Conservation (phyloP, 2,888 invertebrate genomes). For the Micoletzkya japonica region DNA sequence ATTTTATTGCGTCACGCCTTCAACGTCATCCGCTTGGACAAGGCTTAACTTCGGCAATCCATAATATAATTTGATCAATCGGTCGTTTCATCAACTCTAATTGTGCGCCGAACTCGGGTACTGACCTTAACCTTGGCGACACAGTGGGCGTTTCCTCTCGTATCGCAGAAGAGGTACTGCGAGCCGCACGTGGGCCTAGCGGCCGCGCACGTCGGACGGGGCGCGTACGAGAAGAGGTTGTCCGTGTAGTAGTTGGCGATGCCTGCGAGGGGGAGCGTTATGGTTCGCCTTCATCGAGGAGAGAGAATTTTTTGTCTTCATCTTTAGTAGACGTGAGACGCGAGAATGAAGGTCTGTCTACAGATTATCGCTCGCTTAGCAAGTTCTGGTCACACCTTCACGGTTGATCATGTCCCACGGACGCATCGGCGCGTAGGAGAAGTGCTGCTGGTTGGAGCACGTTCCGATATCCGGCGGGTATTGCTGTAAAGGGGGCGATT, state of each 20-base stretch:
- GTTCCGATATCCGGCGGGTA: slow-evolving; percentile 58
- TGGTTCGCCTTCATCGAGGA: too few relatives aligned
- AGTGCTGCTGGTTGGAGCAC: slow-evolving; percentile 61
- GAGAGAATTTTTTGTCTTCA: too few relatives aligned
- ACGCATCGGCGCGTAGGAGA: slow-evolving; percentile 59
- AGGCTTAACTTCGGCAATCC: too few relatives aligned
- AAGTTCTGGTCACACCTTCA: slow-evolving; percentile 49
- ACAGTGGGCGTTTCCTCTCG: slow-evolving; percentile 46
- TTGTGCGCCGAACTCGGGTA: background rate
- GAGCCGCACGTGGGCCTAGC: slow-evolving; percentile 52
- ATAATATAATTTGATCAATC: background rate
- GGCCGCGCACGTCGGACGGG: slow-evolving; percentile 54
- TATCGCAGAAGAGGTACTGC: slow-evolving; percentile 45
- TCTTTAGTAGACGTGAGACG: too few relatives aligned
- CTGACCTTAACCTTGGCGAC: slow-evolving; percentile 50
- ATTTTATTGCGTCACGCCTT: too few relatives aligned
- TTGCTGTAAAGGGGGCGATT: slow-evolving; percentile 44
- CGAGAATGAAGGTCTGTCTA: too few relatives aligned
- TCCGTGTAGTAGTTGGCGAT: slow-evolving; percentile 63
- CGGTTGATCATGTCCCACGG: slow-evolving; percentile 60
- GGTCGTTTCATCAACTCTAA: background rate
- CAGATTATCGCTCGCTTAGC: too few relatives aligned
- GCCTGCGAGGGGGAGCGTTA: slow-evolving; percentile 32
- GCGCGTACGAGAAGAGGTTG: slow-evolving; percentile 55
- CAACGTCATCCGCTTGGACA: too few relatives aligned